Evolutionary conservation across 2,888 invertebrate genomes (phyloP).

Genomic region (Eucera pruinosa): DNA sequence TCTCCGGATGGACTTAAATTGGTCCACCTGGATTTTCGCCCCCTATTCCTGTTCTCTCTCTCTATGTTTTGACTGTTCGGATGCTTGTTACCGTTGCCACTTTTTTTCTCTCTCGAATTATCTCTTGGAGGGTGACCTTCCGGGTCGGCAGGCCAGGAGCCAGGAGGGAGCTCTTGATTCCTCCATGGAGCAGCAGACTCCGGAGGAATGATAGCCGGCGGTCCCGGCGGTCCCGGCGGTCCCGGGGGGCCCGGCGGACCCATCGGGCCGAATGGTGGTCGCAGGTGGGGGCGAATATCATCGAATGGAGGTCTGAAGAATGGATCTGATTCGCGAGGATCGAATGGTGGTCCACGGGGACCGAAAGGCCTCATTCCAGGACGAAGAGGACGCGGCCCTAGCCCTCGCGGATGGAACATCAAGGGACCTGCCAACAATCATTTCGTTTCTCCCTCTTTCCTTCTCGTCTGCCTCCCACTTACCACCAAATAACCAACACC

Average conservation of each 20-base stretch:
- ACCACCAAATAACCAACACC: too few species aligned
- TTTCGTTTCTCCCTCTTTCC: too few species aligned
- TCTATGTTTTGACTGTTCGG: conserved; percentile 58
- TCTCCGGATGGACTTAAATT: conserved; percentile 71
- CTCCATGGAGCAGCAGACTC: conserved; percentile 75
- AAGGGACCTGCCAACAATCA: conserved; percentile 83
- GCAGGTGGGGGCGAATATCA: conserved; percentile 74
- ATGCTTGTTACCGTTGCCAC: conserved; percentile 37
- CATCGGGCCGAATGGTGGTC: conserved; percentile 73
- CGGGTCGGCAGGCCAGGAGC: conserved; percentile 67
- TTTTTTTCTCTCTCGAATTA: conserved; percentile 69
- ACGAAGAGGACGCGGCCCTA: conserved; percentile 82
- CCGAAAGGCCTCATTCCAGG: conserved; percentile 81
- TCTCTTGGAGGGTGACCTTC: conserved; percentile 46
- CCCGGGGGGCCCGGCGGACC: too few species aligned
- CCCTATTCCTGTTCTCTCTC: conserved; percentile 76
- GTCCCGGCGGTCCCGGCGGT: conserved; percentile 71
- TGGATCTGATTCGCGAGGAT: conserved; percentile 77
- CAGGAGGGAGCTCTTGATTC: conserved; percentile 72
- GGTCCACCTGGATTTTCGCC: conserved; percentile 78
- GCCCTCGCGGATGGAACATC: conserved; percentile 83
- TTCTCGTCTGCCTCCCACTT: too few species aligned
- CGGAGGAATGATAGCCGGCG: conserved; percentile 67
- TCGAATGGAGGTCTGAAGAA: conserved; percentile 80
- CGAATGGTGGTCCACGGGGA: conserved; percentile 78